These are phyloP conservation scores for Oncorhynchus masou DNA, from an alignment of 2,113 vertebrate genomes.

Conservation along the genomic window DNA sequence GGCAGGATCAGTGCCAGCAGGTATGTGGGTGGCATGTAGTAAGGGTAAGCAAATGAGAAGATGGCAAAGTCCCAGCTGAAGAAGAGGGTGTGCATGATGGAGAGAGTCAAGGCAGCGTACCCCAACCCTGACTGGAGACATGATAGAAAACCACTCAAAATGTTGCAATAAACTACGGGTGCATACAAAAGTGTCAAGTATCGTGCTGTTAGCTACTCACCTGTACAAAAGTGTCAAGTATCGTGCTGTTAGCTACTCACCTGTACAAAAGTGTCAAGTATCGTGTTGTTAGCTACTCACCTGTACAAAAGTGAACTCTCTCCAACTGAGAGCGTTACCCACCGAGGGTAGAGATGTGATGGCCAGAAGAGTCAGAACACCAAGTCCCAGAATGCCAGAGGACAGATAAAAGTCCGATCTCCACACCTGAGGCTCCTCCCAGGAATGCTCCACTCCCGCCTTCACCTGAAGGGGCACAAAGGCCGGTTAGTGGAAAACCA, in stretches of 20 bases:
- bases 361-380: constrained; percentile 81
- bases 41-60: constrained; percentile 82
- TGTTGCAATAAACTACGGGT: background rate
- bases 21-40: constrained; percentile 90
- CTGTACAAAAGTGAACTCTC: constrained; percentile 90
- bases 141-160: background rate
- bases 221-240: constrained; percentile 57
- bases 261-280: background rate
- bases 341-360: constrained; percentile 87
- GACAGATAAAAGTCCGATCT: constrained; percentile 87
- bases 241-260: no score
- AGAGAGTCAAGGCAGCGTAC: constrained; percentile 76
- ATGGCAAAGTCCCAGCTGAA: constrained; percentile 84
- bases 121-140: constrained; percentile 78
- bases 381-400: constrained; percentile 85
- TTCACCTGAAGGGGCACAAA: constrained; percentile 65
- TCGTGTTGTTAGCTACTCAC: constrained; percentile 58
- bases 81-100: constrained; percentile 69
- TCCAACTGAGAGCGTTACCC: constrained; percentile 86
- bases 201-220: constrained; percentile 58
- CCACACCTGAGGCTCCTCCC: constrained; percentile 85
- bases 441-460: constrained; percentile 75
- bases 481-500: no score
- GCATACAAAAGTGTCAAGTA: background rate
- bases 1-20: constrained; percentile 81